Evolutionary conservation across 2,888 invertebrate genomes (phyloP).

Genomic region (Caradrina kadenii): DNA sequence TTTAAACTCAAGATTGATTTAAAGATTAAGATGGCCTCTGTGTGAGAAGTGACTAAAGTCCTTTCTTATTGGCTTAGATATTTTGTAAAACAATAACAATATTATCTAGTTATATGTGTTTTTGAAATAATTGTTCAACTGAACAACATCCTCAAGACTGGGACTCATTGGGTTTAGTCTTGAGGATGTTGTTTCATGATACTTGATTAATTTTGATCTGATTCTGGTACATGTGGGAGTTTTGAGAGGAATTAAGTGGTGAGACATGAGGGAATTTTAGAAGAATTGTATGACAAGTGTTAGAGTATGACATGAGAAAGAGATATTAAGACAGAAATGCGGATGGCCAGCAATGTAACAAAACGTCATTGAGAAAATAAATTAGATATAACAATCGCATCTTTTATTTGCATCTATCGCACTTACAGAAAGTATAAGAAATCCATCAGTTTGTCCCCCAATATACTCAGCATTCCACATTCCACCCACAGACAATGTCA

Average conservation of each 20-base stretch:
- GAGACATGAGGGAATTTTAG: no score
- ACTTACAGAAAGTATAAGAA: no score
- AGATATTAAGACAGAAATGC: no score
- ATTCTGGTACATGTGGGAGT: neutral
- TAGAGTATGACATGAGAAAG: no score
- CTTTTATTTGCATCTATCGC: no score
- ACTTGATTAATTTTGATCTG: neutral
- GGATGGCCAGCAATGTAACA: no score
- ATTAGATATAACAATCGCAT: no score
- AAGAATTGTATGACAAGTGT: no score
- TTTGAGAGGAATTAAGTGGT: no score
- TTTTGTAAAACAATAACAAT: neutral
- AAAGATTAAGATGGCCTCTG: conserved; percentile 5
- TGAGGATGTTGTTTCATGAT: neutral
- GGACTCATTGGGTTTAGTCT: neutral
- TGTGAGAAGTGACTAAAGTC: no score
- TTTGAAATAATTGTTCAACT: neutral
- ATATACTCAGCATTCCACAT: neutral
- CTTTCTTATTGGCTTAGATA: neutral
- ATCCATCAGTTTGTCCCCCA: neutral
- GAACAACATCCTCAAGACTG: no score
- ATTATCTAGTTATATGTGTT: neutral
- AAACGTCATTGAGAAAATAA: no score
- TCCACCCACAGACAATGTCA: conserved; percentile 95
- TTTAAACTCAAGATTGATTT: conserved; percentile 1